Evolutionary conservation across 2,113 vertebrate genomes (phyloP), one percentile per base, ranked within the genome.

Genomic region (Ranitomeya variabilis): DNA sequence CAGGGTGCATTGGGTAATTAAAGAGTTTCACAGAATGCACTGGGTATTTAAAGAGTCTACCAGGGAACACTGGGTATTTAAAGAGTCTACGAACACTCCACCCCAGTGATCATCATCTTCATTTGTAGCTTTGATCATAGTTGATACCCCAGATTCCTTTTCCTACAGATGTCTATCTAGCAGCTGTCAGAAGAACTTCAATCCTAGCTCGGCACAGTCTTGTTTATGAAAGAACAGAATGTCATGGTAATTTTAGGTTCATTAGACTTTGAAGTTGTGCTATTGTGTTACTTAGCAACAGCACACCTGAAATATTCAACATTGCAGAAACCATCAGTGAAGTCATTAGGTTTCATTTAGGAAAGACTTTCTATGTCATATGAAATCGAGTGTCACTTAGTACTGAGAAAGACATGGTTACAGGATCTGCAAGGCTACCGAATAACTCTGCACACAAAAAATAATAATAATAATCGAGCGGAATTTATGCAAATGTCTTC

Each of bases 261-360:
- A 87, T 83, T 83, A 88, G 55, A 81, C 86, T 88, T 81, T 82
- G 79, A 88, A 73, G 79, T 83, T 88, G 55, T 14, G 21, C 79
- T 74, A 62, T 73, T 83, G 87, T 88, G 87, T 87, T 71, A 57
- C 86, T 87, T 81, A 80, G 86, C 86, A 87, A 87, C 86, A 37
- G 79, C 87, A 88, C 87, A 88, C 79, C 87, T 88, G 66, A 74
- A 83, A 88, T 83, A 88, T 88, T 83, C 66, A 83, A 51, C n/a
- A 64, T 54, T 51, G 80, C 80, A 52, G 80, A 60, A 88, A 62
- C 74, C 87, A 83, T 88, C 80, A 64, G 69, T 69, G 51, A 37
- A 88, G 87, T 83, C 80, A 76, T 88, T 83, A 88, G 87, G 37
- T 74, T 88, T 83, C 80, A 88, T 62, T 88, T 88, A 74, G 67